Percentiles rank a stretch among this genome's conserved stretches.
phyloP scores from a whole-genome alignment of 2,113 vertebrate species.

The Romanogobio albipinnatus region DNA sequence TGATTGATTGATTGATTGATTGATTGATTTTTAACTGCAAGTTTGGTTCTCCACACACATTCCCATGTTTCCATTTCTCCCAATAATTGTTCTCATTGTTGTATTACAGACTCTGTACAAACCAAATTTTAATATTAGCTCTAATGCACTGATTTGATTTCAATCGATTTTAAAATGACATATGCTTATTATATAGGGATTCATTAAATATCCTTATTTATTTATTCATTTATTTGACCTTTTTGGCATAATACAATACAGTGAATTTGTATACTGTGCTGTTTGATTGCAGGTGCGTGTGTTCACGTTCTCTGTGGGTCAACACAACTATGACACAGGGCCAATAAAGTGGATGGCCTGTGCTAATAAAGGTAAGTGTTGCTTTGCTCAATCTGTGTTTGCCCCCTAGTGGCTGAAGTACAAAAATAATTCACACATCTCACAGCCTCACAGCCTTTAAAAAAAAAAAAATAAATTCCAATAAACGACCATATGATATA shows the following conservation, averaged over 20 bases:
- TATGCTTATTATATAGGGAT: not conserved
- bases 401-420: slow-evolving; percentile 46
- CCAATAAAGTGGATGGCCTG: slow-evolving; percentile 99
- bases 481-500: not conserved
- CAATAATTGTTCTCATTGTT: no score
- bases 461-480: not conserved
- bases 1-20: no score
- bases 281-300: slow-evolving; percentile 84
- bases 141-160: not conserved
- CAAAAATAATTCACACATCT: not conserved
- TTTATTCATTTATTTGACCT: not conserved
- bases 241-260: not conserved
- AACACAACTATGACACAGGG: slow-evolving; percentile 98
- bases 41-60: not conserved
- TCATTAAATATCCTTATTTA: not conserved
- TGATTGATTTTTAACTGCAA: no score
- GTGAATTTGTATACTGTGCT: not conserved
- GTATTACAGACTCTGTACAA: not conserved
- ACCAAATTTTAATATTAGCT: not conserved
- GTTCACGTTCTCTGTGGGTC: slow-evolving; percentile 98
- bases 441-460: not conserved
- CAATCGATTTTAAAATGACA: not conserved
- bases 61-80: not conserved
- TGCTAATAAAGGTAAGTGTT: slow-evolving; percentile 89
- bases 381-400: not conserved